Conservation (phyloP, 2,888 invertebrate species). For the Melipona bicolor region DNA sequence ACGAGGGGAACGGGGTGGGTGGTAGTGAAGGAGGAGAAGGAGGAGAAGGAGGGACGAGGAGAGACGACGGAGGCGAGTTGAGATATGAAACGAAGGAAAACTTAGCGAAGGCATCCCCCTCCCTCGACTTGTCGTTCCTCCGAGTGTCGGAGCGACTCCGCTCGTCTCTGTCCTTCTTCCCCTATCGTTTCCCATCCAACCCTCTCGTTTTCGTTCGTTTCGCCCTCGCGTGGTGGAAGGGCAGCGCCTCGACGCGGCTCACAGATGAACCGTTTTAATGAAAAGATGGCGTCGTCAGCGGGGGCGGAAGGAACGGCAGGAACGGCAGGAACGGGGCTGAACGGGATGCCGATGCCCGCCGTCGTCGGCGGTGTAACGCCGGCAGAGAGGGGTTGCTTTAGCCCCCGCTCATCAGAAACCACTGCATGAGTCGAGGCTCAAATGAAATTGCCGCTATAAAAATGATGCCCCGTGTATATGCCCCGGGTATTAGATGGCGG, state of each 20-base stretch:
- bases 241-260: slow-evolving; percentile 76
- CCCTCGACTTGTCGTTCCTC: slow-evolving; percentile 23
- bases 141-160: slow-evolving; percentile 54
- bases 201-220: slow-evolving; percentile 26
- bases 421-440: slow-evolving; percentile 83
- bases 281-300: slow-evolving; percentile 80
- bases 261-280: slow-evolving; percentile 82
- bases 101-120: slow-evolving; percentile 70
- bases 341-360: slow-evolving; percentile 45
- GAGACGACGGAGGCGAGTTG: slow-evolving; percentile 53
- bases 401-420: slow-evolving; percentile 81
- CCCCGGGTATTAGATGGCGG: slow-evolving; percentile 78
- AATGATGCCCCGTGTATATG: slow-evolving; percentile 81
- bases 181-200: slow-evolving; percentile 17
- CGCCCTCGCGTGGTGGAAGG: slow-evolving; percentile 48
- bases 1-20: no score
- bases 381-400: slow-evolving; percentile 57
- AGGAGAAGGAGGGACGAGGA: slow-evolving; percentile 9
- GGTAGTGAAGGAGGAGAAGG: slow-evolving; percentile 6
- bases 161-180: slow-evolving; percentile 18
- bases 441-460: slow-evolving; percentile 83
- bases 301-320: slow-evolving; percentile 46
- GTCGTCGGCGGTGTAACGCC: slow-evolving; percentile 15
- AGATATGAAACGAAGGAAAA: slow-evolving; percentile 75
- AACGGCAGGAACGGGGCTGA: slow-evolving; percentile 5